A percentile compares a stretch with the other conserved stretches of the same genome.
Conservation (phyloP, 2,113 vertebrate species). For the Mobula birostris region DNA sequence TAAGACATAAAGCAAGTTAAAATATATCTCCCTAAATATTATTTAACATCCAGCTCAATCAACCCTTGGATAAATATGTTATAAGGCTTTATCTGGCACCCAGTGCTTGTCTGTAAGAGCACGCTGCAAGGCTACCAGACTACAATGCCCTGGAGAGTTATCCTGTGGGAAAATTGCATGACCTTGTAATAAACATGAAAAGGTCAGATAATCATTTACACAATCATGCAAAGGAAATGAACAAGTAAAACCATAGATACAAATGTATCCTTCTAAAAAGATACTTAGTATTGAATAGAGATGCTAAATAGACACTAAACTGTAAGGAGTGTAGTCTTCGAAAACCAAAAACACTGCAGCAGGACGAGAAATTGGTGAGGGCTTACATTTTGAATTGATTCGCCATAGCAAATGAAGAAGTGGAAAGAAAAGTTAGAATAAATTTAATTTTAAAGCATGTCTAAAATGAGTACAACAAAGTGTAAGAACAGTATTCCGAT, state of each 20-base stretch:
- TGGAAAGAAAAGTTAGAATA: background rate
- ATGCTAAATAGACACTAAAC: background rate
- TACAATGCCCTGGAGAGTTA: background rate
- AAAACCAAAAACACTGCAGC: background rate
- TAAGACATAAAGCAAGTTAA: background rate
- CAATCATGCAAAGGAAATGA: background rate
- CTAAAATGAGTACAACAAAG: background rate
- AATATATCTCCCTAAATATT: background rate
- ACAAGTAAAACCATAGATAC: background rate
- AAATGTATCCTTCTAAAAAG: conserved; percentile 17
- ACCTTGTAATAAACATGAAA: conserved; percentile 16
- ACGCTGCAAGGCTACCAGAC: conserved; percentile 7
- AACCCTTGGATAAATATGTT: background rate
- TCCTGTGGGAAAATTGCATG: conserved; percentile 22
- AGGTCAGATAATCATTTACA: background rate
- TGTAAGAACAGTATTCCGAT: background rate
- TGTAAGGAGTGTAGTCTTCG: background rate
- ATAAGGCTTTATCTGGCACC: background rate
- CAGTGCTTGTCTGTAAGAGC: background rate
- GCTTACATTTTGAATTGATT: background rate
- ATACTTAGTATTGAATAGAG: background rate
- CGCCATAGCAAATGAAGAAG: background rate
- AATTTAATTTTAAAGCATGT: background rate
- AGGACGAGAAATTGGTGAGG: background rate
- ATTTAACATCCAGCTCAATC: background rate